Conservation (phyloP, 2,797 vertebrate genomes). For the Etheostoma nigrum region DNA sequence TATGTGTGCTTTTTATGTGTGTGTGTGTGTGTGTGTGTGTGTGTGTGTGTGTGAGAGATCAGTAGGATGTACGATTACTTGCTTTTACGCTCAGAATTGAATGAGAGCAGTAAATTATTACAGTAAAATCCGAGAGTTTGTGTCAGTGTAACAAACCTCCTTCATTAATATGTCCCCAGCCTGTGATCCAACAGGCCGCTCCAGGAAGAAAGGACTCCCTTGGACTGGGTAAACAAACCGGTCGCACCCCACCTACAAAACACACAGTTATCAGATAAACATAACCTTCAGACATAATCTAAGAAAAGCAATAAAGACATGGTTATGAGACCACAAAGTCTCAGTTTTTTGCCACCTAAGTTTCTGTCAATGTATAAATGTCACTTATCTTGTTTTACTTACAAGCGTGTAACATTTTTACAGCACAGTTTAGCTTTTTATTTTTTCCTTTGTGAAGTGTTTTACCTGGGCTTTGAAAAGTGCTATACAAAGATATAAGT, state of each 20-base stretch:
- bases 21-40: no score
- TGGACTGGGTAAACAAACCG: constrained; percentile 84
- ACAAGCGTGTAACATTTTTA: background rate
- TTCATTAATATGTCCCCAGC: constrained; percentile 84
- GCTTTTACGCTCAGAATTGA: background rate
- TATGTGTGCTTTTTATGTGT: no score
- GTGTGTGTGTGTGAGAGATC: background rate
- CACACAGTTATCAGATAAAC: constrained; percentile 9
- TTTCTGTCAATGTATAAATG: background rate
- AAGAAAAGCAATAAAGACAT: constrained; percentile 21
- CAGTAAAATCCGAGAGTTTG: background rate
- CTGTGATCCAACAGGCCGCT: constrained; percentile 85
- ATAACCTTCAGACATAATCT: background rate
- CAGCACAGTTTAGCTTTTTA: background rate
- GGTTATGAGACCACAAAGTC: background rate
- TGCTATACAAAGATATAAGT: background rate
- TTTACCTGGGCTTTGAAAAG: constrained; percentile 4
- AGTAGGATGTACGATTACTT: background rate
- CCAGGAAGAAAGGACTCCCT: constrained; percentile 75
- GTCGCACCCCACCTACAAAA: constrained; percentile 76
- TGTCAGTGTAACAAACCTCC: constrained; percentile 70
- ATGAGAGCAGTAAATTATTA: background rate
- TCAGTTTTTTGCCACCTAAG: background rate
- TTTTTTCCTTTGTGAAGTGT: background rate
- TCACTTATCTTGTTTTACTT: background rate